These are phyloP conservation scores for Riptortus pedestris DNA, from an alignment of 1,140 invertebrate genomes.

Conservation along the genomic window DNA sequence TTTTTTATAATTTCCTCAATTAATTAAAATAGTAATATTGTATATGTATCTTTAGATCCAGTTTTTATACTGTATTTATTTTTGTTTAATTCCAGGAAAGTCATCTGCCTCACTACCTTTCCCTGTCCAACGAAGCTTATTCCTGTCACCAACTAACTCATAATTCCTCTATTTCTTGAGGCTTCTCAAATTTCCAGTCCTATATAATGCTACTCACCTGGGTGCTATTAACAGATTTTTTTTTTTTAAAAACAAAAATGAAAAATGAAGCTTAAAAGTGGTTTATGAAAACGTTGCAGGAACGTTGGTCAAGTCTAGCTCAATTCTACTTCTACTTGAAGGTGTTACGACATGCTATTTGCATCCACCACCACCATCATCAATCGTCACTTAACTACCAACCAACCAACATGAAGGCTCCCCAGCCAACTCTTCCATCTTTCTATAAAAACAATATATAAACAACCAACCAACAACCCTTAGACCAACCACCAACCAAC, in stretches of 20 bases:
- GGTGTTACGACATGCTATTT: conserved; percentile 25
- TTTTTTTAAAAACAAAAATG: conserved; percentile 3
- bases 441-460: conserved; percentile 24
- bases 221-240: too few species aligned
- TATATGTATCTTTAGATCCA: neutral
- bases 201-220: too few species aligned
- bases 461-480: conserved; percentile 27
- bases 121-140: neutral
- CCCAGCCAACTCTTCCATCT: conserved; percentile 24
- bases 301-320: conserved; percentile 26
- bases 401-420: conserved; percentile 26
- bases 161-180: neutral
- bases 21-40: neutral
- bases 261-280: conserved; percentile 21
- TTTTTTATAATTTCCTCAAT: neutral
- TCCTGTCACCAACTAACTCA: neutral
- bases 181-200: too few species aligned
- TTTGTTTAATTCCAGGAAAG: conserved; percentile 15
- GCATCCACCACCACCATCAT: conserved; percentile 28
- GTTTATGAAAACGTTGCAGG: conserved; percentile 29
- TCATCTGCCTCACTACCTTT: conserved; percentile 1
- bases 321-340: conserved; percentile 27
- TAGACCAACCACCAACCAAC: conserved; percentile 28
- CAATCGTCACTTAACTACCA: conserved; percentile 25
- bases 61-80: conserved; percentile 4